These are phyloP conservation scores for Dusona sp. DNA, from an alignment of 2,888 invertebrate genomes.

Conservation along the genomic window DNA sequence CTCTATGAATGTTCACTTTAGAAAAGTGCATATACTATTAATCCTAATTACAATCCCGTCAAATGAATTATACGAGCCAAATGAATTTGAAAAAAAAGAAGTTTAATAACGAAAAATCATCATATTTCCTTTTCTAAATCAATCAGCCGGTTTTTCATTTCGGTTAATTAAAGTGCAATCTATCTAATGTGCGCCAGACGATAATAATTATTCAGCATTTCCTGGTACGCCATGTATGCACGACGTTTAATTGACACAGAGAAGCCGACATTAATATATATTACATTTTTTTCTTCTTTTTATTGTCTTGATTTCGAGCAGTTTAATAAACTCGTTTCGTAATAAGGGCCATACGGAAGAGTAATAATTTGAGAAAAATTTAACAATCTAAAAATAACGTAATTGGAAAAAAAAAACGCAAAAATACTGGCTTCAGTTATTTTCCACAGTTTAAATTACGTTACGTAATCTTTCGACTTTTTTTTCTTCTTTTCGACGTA, in stretches of 20 bases:
- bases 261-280: conserved; percentile 74
- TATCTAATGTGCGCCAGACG: conserved; percentile 80
- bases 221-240: conserved; percentile 77
- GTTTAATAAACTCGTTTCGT: conserved; percentile 27
- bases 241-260: conserved; percentile 79
- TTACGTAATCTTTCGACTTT: conserved; percentile 29
- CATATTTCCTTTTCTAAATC: neutral
- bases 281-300: conserved; percentile 57
- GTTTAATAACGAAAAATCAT: neutral
- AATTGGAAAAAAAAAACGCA: neutral
- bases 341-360: conserved; percentile 42
- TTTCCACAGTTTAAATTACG: conserved; percentile 11
- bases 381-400: neutral
- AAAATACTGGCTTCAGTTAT: neutral
- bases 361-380: neutral
- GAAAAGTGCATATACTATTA: neutral
- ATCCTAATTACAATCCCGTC: neutral
- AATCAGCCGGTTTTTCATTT: neutral
- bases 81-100: neutral
- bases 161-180: conserved; percentile 33
- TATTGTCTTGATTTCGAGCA: conserved; percentile 39
- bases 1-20: neutral
- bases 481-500: conserved; percentile 13
- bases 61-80: neutral
- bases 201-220: conserved; percentile 81